Evolutionary conservation across 2,797 vertebrate genomes (phyloP).

Genomic region (Acrossocheilus wenchowensis): DNA sequence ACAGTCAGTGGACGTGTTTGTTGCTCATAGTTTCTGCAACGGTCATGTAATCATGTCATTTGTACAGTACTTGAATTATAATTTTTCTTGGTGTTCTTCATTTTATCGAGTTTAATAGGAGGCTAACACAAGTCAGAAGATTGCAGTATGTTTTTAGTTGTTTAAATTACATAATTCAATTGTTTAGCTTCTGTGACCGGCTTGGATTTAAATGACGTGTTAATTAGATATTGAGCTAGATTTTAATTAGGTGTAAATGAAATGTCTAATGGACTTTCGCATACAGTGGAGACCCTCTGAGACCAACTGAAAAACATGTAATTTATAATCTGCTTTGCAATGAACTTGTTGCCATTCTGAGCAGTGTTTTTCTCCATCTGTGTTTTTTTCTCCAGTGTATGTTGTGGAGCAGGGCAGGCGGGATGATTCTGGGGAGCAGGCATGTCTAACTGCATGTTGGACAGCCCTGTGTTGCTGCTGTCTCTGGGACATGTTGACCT

Average conservation of each 20-base stretch:
- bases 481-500: conserved; percentile 91
- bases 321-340: neutral
- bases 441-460: conserved; percentile 86
- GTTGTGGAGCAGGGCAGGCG: conserved; percentile 85
- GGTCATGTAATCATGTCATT: neutral
- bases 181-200: neutral
- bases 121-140: neutral
- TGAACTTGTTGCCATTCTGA: neutral
- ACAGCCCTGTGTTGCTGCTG: conserved; percentile 93
- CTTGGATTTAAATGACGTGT: neutral
- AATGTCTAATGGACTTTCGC: neutral
- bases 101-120: neutral
- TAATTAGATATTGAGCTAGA: neutral
- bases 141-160: neutral
- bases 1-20: neutral
- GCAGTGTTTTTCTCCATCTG: neutral
- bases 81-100: neutral
- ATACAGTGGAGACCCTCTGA: neutral
- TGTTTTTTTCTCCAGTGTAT: conserved; percentile 77
- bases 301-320: neutral
- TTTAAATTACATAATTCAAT: neutral
- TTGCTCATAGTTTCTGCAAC: neutral
- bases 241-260: neutral
- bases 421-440: conserved; percentile 75
- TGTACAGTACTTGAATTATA: neutral